Percentiles rank a stretch among this genome's conserved stretches.
Conservation (phyloP, 2,113 vertebrate species). For the Telmatochromis sp. region DNA sequence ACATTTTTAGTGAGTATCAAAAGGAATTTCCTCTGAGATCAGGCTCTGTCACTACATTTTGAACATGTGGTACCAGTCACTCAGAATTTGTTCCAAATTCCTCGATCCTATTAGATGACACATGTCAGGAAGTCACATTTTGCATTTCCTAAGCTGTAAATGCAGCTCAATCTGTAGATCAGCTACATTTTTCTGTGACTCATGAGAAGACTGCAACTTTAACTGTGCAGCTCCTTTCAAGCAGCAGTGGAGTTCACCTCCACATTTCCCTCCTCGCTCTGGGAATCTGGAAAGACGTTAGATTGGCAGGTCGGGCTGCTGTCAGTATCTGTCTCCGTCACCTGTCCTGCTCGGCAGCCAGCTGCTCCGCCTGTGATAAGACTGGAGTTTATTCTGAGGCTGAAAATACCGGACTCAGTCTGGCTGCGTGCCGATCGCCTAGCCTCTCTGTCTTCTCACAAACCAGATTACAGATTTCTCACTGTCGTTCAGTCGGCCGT, state of each 20-base stretch:
- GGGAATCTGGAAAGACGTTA: not conserved
- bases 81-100: not conserved
- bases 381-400: conserved; percentile 22
- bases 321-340: conserved; percentile 36
- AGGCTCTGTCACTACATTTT: not conserved
- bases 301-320: conserved; percentile 30
- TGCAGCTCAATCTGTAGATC: not conserved
- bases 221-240: not conserved
- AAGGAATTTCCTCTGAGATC: not conserved
- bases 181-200: not conserved
- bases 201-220: not conserved
- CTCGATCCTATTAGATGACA: not conserved
- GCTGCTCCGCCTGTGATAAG: conserved; percentile 64
- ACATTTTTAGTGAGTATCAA: not conserved
- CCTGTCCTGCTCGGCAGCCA: conserved; percentile 42
- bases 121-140: not conserved
- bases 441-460: not conserved
- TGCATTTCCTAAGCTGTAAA: not conserved
- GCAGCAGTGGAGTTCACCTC: not conserved
- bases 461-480: not conserved
- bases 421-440: conserved; percentile 14
- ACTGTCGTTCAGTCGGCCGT: not conserved
- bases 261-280: not conserved
- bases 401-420: conserved; percentile 14
- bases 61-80: not conserved